A percentile compares a stretch with the other conserved stretches of the same genome.
phyloP scores from a whole-genome alignment of 1,140 invertebrate genomes.

The Drosophila nigrodunni region DNA sequence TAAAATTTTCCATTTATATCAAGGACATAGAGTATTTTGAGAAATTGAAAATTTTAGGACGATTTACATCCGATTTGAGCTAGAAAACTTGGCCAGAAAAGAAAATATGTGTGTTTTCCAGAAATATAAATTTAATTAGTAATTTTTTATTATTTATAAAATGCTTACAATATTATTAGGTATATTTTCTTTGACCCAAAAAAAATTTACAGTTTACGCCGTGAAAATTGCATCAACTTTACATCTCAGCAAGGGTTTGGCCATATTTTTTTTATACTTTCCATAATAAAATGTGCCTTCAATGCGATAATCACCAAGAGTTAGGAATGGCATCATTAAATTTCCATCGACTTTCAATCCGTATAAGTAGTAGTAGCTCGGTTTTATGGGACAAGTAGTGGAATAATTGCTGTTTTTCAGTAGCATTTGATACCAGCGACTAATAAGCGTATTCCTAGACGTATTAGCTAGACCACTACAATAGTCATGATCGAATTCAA shows the following conservation, averaged over 20 bases:
- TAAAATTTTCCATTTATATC: not conserved
- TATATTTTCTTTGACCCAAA: too few species aligned
- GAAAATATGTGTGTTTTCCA: too few species aligned
- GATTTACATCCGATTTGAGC: too few species aligned
- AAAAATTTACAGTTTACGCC: not conserved
- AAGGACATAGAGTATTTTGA: too few species aligned
- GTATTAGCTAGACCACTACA: not conserved
- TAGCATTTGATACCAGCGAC: not conserved
- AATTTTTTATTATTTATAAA: too few species aligned
- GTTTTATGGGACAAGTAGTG: not conserved
- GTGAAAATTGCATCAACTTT: conserved; percentile 4
- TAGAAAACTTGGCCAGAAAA: too few species aligned
- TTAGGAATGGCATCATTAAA: not conserved
- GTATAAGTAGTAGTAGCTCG: not conserved
- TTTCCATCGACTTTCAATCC: not conserved
- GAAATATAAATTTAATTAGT: too few species aligned
- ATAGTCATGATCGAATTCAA: conserved; percentile 3
- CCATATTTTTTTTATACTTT: not conserved
- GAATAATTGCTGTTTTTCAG: not conserved
- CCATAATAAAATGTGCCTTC: conserved; percentile 3
- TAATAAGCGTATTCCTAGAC: not conserved
- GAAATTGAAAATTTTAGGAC: too few species aligned
- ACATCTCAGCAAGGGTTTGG: not conserved
- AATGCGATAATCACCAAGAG: not conserved
- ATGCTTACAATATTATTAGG: too few species aligned